Conservation (phyloP, 1,140 invertebrate species). For the Frieseomelitta varia region DNA sequence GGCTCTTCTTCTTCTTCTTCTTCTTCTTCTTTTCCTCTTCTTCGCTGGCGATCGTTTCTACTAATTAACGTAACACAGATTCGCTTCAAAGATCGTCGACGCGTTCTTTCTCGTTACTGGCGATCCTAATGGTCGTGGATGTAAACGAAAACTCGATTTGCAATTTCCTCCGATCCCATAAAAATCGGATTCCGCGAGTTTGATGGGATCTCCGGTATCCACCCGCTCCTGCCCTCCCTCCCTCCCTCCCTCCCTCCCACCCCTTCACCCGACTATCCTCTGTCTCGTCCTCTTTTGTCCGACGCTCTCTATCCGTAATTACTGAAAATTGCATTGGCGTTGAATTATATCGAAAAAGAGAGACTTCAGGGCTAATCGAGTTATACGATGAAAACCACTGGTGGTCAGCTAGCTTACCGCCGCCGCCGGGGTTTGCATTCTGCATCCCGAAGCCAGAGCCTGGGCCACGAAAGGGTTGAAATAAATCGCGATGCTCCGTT, state of each 20-base stretch:
- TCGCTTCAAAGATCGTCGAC: neutral
- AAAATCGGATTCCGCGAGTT: slow-evolving; percentile 59
- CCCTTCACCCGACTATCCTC: neutral
- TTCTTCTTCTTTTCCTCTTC: neutral
- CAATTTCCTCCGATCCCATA: slow-evolving; percentile 49
- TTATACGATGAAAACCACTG: slow-evolving; percentile 79
- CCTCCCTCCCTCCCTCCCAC: neutral
- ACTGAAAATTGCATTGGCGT: slow-evolving; percentile 76
- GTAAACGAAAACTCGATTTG: slow-evolving; percentile 31
- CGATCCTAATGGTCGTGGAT: neutral
- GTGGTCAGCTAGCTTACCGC: slow-evolving; percentile 74
- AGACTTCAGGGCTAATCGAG: slow-evolving; percentile 76
- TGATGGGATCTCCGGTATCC: slow-evolving; percentile 46
- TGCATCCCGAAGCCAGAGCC: slow-evolving; percentile 55
- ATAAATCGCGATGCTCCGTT: slow-evolving; percentile 69
- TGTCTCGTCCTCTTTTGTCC: slow-evolving; percentile 20
- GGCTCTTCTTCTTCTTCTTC: too few relatives aligned
- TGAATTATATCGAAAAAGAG: slow-evolving; percentile 74
- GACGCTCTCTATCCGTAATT: slow-evolving; percentile 68
- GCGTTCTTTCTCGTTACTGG: neutral
- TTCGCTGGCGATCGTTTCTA: neutral
- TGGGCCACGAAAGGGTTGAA: slow-evolving; percentile 64
- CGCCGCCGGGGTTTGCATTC: slow-evolving; percentile 69
- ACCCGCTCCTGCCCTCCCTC: neutral
- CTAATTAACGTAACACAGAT: too few relatives aligned